Base-by-base conservation (phyloP, 2,797 vertebrate species). In the Anableps anableps region DNA sequence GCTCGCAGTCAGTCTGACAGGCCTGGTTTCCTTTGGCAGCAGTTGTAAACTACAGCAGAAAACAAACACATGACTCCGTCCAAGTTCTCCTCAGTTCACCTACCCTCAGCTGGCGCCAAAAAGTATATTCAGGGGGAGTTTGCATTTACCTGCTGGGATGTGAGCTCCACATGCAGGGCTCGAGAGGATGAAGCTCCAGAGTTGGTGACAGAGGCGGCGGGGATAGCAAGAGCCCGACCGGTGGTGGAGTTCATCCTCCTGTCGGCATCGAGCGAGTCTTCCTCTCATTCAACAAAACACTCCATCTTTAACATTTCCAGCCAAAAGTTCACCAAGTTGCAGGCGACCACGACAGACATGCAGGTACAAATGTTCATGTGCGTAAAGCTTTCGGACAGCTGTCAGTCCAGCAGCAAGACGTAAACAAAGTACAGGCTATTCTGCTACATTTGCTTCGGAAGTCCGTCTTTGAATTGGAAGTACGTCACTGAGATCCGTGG, bases 141-240 rank as follows among this genome's bases (percentile, higher is more conserved):
- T 13, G 68, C 3, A 26, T 86, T 91, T 95, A 98, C 98, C 97
- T 99, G 98, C 94, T 99, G 98, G 53, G 97, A 98, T 0, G 96
- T 97, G 90, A 99, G 96, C 87, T 99, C 98, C 68, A 98, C 97
- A 88, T 98, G 98, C 82, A 98, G 89, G 82, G 97, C 96, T 92
- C 97, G 94, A 64, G 97, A 95, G 77, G 96, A 94, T 89, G 95
- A 93, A 83, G 96, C 94, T 94, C 96, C 96, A 90, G 96, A 92
- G 93, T 93, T 96, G 85, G 90, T 94, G 91, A 95, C 95, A 91
- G 95, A 92, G 76, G 94, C 94, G 85, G 94, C 94, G 88, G 95
- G 93, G 91, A 96, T 91, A 85, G 93, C 85, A 73, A 95, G 95
- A 90, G 95, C 95, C 95, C 95, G 90, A 92, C 95, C 95, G 95